Evolutionary conservation across 2,888 invertebrate genomes (phyloP).

Genomic region (Marasmarcha lunaedactyla): DNA sequence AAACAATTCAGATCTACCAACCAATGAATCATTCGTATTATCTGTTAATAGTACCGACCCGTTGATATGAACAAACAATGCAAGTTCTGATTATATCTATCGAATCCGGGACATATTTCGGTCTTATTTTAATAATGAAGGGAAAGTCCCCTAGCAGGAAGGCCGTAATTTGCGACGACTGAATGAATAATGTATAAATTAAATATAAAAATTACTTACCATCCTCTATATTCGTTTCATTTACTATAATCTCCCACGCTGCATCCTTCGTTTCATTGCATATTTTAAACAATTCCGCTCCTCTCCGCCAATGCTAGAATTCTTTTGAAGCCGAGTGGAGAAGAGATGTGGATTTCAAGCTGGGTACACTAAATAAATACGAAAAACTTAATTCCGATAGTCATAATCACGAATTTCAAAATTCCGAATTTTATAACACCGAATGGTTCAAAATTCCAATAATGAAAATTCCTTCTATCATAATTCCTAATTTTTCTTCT

Average conservation of each 20-base stretch:
- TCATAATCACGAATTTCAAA: too few species aligned
- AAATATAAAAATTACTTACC: conserved; percentile 6
- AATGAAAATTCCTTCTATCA: too few species aligned
- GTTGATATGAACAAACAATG: conserved; percentile 3
- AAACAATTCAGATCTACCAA: conserved; percentile 3
- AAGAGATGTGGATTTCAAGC: too few species aligned
- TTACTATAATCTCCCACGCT: conserved; percentile 5
- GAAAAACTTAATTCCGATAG: too few species aligned
- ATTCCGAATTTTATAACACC: too few species aligned
- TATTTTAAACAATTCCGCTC: too few species aligned
- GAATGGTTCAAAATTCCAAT: too few species aligned
- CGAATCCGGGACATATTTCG: conserved; percentile 8
- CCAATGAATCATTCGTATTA: neutral
- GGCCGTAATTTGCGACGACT: conserved; percentile 7
- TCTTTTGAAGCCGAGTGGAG: too few species aligned
- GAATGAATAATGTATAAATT: conserved; percentile 6
- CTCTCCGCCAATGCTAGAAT: too few species aligned
- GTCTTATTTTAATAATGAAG: conserved; percentile 8
- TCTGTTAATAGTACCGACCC: neutral
- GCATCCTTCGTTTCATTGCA: conserved; percentile 7
- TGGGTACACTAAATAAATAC: too few species aligned
- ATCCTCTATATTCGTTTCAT: conserved; percentile 2
- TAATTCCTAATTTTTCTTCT: too few species aligned
- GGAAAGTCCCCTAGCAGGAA: conserved; percentile 7
- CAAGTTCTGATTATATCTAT: conserved; percentile 4